Evolutionary conservation across 2,113 vertebrate genomes (phyloP).

Genomic region (Camelus bactrianus): DNA sequence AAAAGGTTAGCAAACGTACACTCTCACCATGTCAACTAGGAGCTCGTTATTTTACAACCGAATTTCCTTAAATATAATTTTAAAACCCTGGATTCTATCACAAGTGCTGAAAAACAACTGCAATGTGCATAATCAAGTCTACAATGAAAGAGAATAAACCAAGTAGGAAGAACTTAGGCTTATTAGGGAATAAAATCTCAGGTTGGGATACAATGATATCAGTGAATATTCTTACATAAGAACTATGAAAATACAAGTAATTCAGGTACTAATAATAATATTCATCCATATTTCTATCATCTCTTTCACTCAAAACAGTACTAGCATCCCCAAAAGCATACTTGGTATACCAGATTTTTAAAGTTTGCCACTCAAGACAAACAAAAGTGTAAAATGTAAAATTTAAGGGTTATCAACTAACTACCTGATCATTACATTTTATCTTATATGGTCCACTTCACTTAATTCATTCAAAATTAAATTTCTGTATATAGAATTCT

Average conservation of each 20-base stretch:
- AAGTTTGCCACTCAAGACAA: not conserved
- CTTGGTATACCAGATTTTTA: not conserved
- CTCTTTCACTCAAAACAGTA: not conserved
- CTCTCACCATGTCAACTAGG: not conserved
- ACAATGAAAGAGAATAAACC: not conserved
- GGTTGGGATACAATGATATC: not conserved
- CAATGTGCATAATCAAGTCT: not conserved
- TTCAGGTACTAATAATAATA: not conserved
- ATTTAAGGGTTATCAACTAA: conserved; percentile 15
- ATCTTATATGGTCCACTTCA: not conserved
- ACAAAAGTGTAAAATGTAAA: not conserved
- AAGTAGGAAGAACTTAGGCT: not conserved
- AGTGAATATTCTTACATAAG: not conserved
- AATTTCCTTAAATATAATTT: not conserved
- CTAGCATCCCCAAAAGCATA: not conserved
- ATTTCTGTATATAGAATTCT: not conserved
- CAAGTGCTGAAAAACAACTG: not conserved
- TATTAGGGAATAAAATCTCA: not conserved
- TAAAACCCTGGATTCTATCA: not conserved
- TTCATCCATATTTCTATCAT: not conserved
- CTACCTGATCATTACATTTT: not conserved
- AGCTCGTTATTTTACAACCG: not conserved
- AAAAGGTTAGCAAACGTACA: not conserved
- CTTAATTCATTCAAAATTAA: conserved; percentile 13
- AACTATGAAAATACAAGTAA: not conserved